Evolutionary conservation across 2,113 vertebrate genomes (phyloP), one percentile per base, ranked within the genome.

Genomic region (Etheostoma cragini): DNA sequence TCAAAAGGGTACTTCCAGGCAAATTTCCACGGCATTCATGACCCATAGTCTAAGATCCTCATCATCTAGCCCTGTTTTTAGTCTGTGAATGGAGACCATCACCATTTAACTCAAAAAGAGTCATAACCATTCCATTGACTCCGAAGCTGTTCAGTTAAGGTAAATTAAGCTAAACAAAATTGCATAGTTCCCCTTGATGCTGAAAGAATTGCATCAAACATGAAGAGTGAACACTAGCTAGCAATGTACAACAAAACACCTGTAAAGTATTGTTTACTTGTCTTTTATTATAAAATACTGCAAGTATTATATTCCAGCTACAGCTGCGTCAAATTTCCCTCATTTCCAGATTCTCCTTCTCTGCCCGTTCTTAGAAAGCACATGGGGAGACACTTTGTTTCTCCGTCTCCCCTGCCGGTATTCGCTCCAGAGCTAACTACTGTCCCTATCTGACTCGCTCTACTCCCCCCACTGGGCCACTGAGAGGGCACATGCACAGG

Each of bases 1-100:
- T 21, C 16, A 16, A 63, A 70, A 56, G 15, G 64, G 63, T 79
- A 19, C 79, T 87, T 78, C 11, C 26, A 30, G 5, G 30, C 24
- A 60, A 60, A 35, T 66, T 45, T 54, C 26, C 69, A 78, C 49
- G 56, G 38, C 38, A 72, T 73, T 6, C 24, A 68, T 50, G 13
- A 42, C 15, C 4, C 30, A 73, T 54, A 10, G 2, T 42, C 38
- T 11, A 22, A 70, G 13, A 19, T 30, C 63, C n/a, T 38, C 15
- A 54, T 30, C 3, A 2, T 30, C 30, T 30, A 45, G 46, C 7
- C 16, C 24, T 21, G 50, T 8, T 64, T 58, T 50, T 57, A 69
- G 42, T 53, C 56, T 76, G 50, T 47, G 26, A 76, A 56, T 24
- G 42, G 30, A 30, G 3, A 30, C 30, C 0, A 30, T 30, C 30